Evolutionary conservation across 1,140 invertebrate species (phyloP).

Genomic region (Nasonia vitripennis): DNA sequence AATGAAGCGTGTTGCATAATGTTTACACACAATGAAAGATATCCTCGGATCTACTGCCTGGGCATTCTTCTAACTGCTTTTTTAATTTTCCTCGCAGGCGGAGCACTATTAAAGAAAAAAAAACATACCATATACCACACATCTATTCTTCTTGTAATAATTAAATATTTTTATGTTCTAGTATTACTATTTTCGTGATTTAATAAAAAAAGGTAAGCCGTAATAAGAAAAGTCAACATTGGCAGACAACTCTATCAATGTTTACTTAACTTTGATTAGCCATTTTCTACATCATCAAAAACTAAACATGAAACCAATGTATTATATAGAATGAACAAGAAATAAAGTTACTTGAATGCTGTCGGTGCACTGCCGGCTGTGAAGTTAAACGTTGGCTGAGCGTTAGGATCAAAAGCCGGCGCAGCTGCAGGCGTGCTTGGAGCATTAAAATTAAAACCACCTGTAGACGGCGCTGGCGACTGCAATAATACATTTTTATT

Average conservation of each 20-base stretch:
- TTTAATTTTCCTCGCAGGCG: constrained; percentile 67
- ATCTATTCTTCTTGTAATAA: too few species aligned
- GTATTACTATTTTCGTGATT: background rate
- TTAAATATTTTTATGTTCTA: too few species aligned
- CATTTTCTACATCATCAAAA: too few species aligned
- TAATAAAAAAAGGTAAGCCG: background rate
- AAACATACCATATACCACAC: background rate
- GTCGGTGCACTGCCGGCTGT: constrained; percentile 68
- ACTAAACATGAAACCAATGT: background rate
- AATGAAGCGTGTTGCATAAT: background rate
- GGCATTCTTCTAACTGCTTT: constrained; percentile 70
- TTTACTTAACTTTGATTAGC: too few species aligned
- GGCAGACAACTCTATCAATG: too few species aligned
- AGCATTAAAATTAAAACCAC: constrained; percentile 68
- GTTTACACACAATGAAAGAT: background rate
- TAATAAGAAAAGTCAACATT: background rate
- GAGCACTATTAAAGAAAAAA: constrained; percentile 55
- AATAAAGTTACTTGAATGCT: constrained; percentile 66
- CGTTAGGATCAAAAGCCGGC: constrained; percentile 67
- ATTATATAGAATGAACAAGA: constrained; percentile 9
- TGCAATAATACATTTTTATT: constrained; percentile 26
- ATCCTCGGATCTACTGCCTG: constrained; percentile 44
- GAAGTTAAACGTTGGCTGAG: constrained; percentile 70
- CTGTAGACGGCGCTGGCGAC: constrained; percentile 58
- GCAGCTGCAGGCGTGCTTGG: constrained; percentile 56